These are phyloP conservation scores for Sphenopsis melanotis DNA, from an alignment of 2,797 vertebrate genomes.

Conservation along the genomic window DNA sequence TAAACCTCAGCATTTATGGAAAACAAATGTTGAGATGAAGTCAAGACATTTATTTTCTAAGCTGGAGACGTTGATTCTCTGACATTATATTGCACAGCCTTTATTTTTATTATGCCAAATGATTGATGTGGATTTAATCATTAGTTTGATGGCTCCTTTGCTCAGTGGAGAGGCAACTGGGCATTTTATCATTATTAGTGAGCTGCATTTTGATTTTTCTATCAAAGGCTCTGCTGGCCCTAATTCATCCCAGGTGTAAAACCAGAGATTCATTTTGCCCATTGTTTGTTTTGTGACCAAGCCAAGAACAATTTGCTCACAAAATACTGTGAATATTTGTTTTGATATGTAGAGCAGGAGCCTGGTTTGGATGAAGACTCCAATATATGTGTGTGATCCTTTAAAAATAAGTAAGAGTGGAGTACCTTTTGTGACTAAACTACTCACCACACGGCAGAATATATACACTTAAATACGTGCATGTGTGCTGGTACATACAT, in stretches of 20 bases:
- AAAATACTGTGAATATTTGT: not conserved
- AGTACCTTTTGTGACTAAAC: not conserved
- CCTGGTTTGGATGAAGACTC: not conserved
- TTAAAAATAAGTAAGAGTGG: not conserved
- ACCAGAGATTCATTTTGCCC: not conserved
- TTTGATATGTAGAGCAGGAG: not conserved
- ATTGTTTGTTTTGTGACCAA: not conserved
- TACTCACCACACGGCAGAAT: not conserved
- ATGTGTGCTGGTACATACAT: not conserved
- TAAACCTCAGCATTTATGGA: not conserved
- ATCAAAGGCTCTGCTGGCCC: not conserved
- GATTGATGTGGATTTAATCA: constrained; percentile 52
- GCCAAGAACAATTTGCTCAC: not conserved
- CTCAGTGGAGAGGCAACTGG: constrained; percentile 8
- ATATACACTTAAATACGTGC: not conserved
- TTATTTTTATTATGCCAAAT: constrained; percentile 54
- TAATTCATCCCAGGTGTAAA: constrained; percentile 35
- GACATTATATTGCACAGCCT: constrained; percentile 37
- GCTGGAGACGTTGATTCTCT: constrained; percentile 54
- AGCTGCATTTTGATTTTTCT: constrained; percentile 46
- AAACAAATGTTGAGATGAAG: constrained; percentile 64
- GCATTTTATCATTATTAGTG: constrained; percentile 15
- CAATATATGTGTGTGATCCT: not conserved
- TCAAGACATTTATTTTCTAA: constrained; percentile 70
- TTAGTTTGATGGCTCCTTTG: constrained; percentile 48